Evolutionary conservation across 2,113 vertebrate genomes (phyloP), one percentile per base, ranked within the genome.

Genomic region (Tor tambroides): DNA sequence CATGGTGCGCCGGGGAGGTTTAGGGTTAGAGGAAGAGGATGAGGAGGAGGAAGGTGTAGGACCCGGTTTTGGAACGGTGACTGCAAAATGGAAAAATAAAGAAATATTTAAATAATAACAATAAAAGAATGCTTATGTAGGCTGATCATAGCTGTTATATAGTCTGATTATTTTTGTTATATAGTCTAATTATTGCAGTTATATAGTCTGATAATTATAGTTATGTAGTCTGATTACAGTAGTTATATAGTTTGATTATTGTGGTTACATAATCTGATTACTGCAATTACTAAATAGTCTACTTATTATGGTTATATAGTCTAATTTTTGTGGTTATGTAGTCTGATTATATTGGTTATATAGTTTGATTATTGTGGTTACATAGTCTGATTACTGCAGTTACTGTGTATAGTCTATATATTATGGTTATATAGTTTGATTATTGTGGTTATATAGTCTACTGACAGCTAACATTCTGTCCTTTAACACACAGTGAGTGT

Each of bases 1-100:
- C 95, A 97, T 95, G 94, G 96, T 95, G 83, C 95, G 94, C 61
- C 95, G 92, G 87, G 92, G 95, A 88, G 92, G 95, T 94, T 97
- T 97, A 92, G 96, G 94, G 14, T 93, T 92, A 5, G 83, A 85
- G 91, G 96, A 94, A 17, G 94, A 91, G 35, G 93, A 90, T 1
- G 83, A 85, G 91, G 93, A 90, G 0, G 83, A 85, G 91, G 93
- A 90, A 91, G 96, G 91, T 26, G 87, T 93, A 86, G 93, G 94
- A 91, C 92, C 93, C 90, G 86, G 95, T 93, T 97, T 98, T 85
- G 94, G 92, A 89, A 95, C 90, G 81, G 94, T 93, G 90, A 96
- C 98, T 99, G 93, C 77, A 89, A 91, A 21, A n/a, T 91, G 0
- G 2, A 59, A 26, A 19, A 32, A 38, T 1, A 72, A 35, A 15